phyloP scores from a whole-genome alignment of 2,113 vertebrate species.

The Ahaetulla prasina region DNA sequence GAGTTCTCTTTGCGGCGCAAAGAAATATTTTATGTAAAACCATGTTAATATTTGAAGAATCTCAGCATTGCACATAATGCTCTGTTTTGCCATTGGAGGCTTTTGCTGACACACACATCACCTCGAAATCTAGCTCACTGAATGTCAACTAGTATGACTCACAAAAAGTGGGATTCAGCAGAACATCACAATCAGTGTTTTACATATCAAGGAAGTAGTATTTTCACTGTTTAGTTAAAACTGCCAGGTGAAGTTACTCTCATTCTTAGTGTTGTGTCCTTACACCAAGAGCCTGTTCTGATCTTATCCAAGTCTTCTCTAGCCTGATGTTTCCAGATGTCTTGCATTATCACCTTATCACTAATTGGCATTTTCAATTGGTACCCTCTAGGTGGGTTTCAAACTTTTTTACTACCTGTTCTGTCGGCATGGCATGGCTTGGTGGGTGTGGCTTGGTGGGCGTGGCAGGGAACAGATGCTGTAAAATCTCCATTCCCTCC shows the following conservation, averaged over 20 bases:
- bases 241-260: background rate
- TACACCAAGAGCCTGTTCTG: background rate
- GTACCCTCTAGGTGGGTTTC: too few species aligned
- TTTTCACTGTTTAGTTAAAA: background rate
- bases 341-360: background rate
- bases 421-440: too few species aligned
- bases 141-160: background rate
- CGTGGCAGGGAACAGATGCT: too few species aligned
- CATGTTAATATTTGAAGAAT: background rate
- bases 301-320: background rate
- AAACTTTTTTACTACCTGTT: too few species aligned
- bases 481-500: too few species aligned
- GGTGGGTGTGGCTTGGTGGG: too few species aligned
- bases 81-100: background rate
- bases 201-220: too few species aligned
- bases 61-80: background rate
- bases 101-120: conserved; percentile 1
- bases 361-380: background rate
- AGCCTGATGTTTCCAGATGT: background rate
- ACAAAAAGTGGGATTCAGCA: background rate
- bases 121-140: background rate
- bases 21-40: background rate
- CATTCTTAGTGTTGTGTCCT: background rate
- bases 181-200: background rate
- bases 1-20: background rate